A percentile compares a stretch with the other conserved stretches of the same genome.
phyloP scores from a whole-genome alignment of 2,113 vertebrate species.

The rabbit (Oryctolagus cuniculus) region mOryCun1.1 NC_091432.1:144107001-144107500 shows the following conservation, averaged over 20 bases:
- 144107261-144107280: slow-evolving; percentile 9
- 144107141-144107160: not conserved
- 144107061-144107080: not conserved
- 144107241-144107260: slow-evolving; percentile 14
- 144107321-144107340: slow-evolving; percentile 62
- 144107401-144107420: slow-evolving; percentile 80
- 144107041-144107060: not conserved
- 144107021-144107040: not conserved
- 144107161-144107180: not conserved
- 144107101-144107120: not conserved
- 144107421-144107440: slow-evolving; percentile 64
- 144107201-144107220: not conserved
- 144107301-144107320: not conserved
- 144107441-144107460: slow-evolving; percentile 70
- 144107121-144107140: not conserved
- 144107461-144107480: slow-evolving; percentile 79
- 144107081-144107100: not conserved
- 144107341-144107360: slow-evolving; percentile 68
- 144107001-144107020: not conserved
- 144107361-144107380: slow-evolving; percentile 67
- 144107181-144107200: not conserved
- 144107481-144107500: slow-evolving; percentile 80
- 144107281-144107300: slow-evolving; percentile 35
- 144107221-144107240: slow-evolving; percentile 23
- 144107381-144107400: slow-evolving; percentile 64